phyloP scores from a whole-genome alignment of 2,888 invertebrate genomes.

The Drosophila mimica region DNA sequence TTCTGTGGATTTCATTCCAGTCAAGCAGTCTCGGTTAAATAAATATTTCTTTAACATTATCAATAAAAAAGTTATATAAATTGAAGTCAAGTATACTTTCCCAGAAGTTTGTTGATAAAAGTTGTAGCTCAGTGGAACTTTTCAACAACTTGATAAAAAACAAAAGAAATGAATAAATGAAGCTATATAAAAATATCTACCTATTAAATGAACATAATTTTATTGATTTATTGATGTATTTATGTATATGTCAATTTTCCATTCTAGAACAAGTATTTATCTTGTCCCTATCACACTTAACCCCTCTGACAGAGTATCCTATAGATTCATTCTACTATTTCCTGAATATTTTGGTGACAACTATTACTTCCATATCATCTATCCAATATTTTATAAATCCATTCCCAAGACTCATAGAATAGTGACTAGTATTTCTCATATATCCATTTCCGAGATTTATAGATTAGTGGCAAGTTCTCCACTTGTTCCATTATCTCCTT shows the following conservation, averaged over 20 bases:
- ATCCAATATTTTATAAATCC: neutral
- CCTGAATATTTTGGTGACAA: neutral
- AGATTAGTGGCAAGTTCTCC: neutral
- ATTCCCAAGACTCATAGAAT: neutral
- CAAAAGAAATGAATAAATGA: neutral
- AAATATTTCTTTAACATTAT: neutral
- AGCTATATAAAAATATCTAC: neutral
- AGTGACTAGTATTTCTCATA: neutral
- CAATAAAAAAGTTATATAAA: neutral
- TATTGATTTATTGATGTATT: neutral
- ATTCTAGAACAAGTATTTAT: neutral
- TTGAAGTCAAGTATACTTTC: neutral
- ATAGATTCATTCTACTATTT: accelerated
- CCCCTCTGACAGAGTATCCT: neutral
- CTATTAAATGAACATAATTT: neutral
- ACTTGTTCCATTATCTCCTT: neutral
- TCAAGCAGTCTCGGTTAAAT: neutral
- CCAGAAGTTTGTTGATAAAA: neutral
- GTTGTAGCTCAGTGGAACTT: neutral
- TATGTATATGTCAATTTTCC: too few relatives aligned
- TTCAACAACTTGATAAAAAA: neutral
- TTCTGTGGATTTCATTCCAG: neutral
- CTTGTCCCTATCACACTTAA: neutral
- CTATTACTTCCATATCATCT: neutral
- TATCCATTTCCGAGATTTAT: neutral